Evolutionary conservation across 2,113 vertebrate genomes (phyloP).

Genomic region (Lipophrys pholis): DNA sequence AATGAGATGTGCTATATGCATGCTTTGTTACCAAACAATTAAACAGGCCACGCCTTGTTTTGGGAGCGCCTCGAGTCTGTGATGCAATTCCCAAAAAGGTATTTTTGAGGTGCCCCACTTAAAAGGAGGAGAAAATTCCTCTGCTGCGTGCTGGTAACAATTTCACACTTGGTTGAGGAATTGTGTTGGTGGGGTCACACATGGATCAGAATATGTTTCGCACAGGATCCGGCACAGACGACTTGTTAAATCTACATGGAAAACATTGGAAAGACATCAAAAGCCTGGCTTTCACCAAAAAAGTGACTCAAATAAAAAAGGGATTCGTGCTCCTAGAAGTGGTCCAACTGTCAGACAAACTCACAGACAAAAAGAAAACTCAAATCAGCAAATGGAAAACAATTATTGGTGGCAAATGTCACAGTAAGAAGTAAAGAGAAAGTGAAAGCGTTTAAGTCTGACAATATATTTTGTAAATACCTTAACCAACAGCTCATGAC

Average conservation of each 20-base stretch:
- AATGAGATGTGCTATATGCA: neutral
- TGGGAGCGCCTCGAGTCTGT: constrained; percentile 29
- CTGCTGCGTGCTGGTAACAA: neutral
- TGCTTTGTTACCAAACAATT: constrained; percentile 32
- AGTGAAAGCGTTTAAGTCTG: neutral
- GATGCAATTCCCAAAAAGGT: constrained; percentile 13
- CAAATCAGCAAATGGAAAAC: neutral
- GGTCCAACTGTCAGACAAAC: constrained; percentile 5
- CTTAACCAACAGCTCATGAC: neutral
- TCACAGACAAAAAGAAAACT: neutral
- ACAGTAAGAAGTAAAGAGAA: neutral
- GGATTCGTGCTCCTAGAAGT: constrained; percentile 13
- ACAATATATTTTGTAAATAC: too few relatives aligned
- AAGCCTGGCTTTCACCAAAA: constrained; percentile 2
- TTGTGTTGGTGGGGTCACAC: neutral
- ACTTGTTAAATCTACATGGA: constrained; percentile 19
- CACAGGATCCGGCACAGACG: neutral
- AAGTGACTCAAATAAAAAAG: constrained; percentile 22
- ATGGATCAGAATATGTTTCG: neutral
- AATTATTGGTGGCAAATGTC: neutral
- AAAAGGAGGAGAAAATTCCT: constrained; percentile 21
- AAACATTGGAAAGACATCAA: constrained; percentile 2
- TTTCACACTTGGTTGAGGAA: constrained; percentile 45
- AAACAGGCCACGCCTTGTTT: constrained; percentile 18
- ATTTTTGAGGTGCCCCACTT: constrained; percentile 21